Conservation (phyloP, 2,888 invertebrate genomes). For the Drosophila meridiana region DNA sequence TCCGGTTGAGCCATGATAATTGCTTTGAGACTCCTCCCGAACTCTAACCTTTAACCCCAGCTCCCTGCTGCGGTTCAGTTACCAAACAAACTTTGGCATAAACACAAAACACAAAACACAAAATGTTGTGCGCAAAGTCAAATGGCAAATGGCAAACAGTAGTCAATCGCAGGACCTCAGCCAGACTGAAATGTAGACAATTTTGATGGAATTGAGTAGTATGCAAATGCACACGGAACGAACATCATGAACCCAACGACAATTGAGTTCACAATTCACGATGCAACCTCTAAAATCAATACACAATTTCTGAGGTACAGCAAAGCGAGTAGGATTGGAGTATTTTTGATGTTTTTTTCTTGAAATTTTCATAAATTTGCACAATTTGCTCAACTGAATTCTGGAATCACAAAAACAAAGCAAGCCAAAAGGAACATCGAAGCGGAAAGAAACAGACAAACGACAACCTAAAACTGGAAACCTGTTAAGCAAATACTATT, state of each 20-base stretch:
- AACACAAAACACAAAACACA: constrained; percentile 14
- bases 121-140: constrained; percentile 16
- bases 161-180: not conserved
- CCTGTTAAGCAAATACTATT: not conserved
- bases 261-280: constrained; percentile 11
- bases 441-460: not conserved
- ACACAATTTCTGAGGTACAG: not conserved
- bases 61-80: not conserved
- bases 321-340: not conserved
- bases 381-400: not conserved
- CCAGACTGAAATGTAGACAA: not conserved
- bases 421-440: not conserved
- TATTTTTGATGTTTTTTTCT: not conserved
- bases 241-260: constrained; percentile 7
- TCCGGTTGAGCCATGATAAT: constrained; percentile 44
- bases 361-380: constrained; percentile 23
- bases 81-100: constrained; percentile 32
- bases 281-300: constrained; percentile 1
- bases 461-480: not conserved
- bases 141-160: constrained; percentile 21
- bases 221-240: constrained; percentile 14
- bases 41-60: not conserved
- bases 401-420: not conserved
- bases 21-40: constrained; percentile 30
- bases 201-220: constrained; percentile 23